These are phyloP conservation scores for Scaptodrosophila latifasciaeformis DNA, from an alignment of 2,888 invertebrate genomes.

Conservation along the genomic window DNA sequence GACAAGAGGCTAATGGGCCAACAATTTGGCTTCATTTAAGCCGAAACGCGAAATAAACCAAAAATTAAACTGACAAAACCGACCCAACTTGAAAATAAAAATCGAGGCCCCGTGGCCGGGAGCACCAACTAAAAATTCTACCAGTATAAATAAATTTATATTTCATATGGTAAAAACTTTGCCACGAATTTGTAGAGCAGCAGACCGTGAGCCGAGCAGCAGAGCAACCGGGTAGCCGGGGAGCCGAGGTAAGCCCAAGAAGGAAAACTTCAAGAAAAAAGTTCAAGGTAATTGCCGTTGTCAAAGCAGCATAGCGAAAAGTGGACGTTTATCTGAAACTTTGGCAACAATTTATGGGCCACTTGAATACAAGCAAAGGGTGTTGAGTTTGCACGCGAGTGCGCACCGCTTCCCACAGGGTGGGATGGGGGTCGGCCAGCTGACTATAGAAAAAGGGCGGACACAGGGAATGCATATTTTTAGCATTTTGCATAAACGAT, in stretches of 20 bases:
- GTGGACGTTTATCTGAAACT: constrained; percentile 58
- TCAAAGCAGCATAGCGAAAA: constrained; percentile 63
- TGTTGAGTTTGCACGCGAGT: constrained; percentile 68
- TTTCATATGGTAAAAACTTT: constrained; percentile 26
- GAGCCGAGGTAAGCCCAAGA: not conserved
- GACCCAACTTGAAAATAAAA: constrained; percentile 4
- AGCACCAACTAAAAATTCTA: constrained; percentile 28
- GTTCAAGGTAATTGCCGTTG: constrained; percentile 69
- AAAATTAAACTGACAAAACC: constrained; percentile 44
- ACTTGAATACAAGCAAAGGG: constrained; percentile 67
- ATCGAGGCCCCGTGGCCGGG: constrained; percentile 35
- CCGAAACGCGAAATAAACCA: constrained; percentile 56
- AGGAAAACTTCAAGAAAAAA: too few species aligned
- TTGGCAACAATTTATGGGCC: constrained; percentile 68
- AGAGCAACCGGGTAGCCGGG: not conserved
- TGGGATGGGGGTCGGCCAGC: not conserved
- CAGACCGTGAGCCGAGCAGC: not conserved
- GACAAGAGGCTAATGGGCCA: constrained; percentile 46
- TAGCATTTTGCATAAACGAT: constrained; percentile 65
- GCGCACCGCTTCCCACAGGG: constrained; percentile 31
- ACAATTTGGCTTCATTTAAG: constrained; percentile 64
- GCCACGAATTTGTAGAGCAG: constrained; percentile 8
- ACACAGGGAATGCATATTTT: constrained; percentile 20
- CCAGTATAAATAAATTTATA: constrained; percentile 57
- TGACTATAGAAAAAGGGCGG: not conserved